A percentile compares a stretch with the other conserved stretches of the same genome.
phyloP scores from a whole-genome alignment of 1,140 invertebrate species.

The Hirudo medicinalis region DNA sequence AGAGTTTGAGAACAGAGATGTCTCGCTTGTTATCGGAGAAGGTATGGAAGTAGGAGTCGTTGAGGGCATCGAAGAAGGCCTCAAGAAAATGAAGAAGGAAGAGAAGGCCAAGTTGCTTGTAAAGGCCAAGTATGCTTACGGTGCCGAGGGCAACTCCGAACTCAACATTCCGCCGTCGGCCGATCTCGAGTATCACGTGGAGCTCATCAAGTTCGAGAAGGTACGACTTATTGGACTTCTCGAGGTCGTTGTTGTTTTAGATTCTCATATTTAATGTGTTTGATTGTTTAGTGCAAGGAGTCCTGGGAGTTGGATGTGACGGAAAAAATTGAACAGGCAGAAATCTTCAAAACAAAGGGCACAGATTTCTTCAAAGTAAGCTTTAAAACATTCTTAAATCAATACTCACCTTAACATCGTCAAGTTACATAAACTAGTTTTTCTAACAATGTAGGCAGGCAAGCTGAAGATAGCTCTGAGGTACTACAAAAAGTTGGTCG shows the following conservation, averaged over 20 bases:
- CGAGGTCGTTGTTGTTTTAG: not conserved
- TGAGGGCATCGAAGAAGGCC: constrained; percentile 67
- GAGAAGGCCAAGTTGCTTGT: constrained; percentile 67
- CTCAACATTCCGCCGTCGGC: constrained; percentile 67
- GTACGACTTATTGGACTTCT: constrained; percentile 33
- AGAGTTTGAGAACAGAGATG: constrained; percentile 60
- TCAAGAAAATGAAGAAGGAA: constrained; percentile 65
- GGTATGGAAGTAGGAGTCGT: constrained; percentile 59
- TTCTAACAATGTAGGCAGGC: not conserved
- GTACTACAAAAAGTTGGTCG: constrained; percentile 66
- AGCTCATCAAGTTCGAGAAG: constrained; percentile 67
- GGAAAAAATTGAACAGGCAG: constrained; percentile 67
- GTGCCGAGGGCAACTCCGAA: constrained; percentile 52
- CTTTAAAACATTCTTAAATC: not conserved
- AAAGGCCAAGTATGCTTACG: constrained; percentile 65
- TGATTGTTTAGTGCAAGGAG: constrained; percentile 49
- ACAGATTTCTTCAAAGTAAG: constrained; percentile 72
- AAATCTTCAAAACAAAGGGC: constrained; percentile 74
- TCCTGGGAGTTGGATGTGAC: constrained; percentile 61
- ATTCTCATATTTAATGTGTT: not conserved
- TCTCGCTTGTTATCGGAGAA: constrained; percentile 75
- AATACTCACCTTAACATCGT: not conserved
- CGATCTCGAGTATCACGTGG: constrained; percentile 62
- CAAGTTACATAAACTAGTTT: constrained; percentile 39
- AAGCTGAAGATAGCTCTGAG: constrained; percentile 69